Evolutionary conservation across 2,797 vertebrate genomes (phyloP), one percentile per base, ranked within the genome.

Genomic region (Crenichthys baileyi): DNA sequence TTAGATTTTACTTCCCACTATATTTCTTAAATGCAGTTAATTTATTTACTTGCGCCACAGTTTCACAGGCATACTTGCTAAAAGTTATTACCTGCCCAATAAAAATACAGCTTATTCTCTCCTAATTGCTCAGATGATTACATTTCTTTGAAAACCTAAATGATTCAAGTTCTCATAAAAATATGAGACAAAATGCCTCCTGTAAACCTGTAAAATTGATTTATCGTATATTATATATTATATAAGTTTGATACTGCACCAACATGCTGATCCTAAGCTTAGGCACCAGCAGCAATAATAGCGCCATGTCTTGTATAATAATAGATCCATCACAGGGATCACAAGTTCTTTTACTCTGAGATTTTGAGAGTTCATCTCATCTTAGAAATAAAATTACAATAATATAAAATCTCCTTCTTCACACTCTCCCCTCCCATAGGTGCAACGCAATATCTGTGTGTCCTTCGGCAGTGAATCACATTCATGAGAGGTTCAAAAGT

Each of bases 261-360:
- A 51, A 51, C 46, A 72, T 20, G 48, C 70, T 22, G 26, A 26
- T 72, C 18, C 46, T 48, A 51, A 29, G 20, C 48, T 51, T 48
- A 71, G 31, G 46, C 70, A 53, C 53, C 48, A 36, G 26, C 8
- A 31, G 26, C 50, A 36, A 36, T 55, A 53, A 36, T 55, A 36
- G 26, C 18, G 6, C 29, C 50, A 53, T 24, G 18, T 55, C 70
- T 22, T 72, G 29, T 55, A 24, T 26, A 39, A 55, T 53, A 72
- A 72, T 15, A 72, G 48, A 72, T 72, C 29, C 12, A 12, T 72
- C 50, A 72, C 44, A 72, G 50, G 50, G 31, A 72, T 72, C 50
- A 53, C 70, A 36, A 36, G 26, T 53, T 51, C 7, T 31, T 51
- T 51, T 72, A 72, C 24, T 73, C 53, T 44, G 72, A 44, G 51